These are phyloP conservation scores for Hirudinaria manillensis DNA, from an alignment of 2,888 invertebrate genomes.

Conservation along the genomic window DNA sequence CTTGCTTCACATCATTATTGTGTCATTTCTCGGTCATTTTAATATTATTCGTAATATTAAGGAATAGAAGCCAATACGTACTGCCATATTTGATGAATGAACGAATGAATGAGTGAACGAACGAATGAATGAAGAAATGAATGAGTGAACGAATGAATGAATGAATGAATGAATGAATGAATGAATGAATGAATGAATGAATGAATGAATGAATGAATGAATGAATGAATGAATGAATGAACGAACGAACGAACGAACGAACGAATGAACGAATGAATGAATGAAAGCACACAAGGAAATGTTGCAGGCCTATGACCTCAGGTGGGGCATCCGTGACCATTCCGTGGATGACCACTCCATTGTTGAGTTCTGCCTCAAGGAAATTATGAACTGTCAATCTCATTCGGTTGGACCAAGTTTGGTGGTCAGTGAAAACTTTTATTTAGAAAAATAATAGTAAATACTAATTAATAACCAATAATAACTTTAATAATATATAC, in stretches of 20 bases:
- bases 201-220: too few species aligned
- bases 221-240: too few species aligned
- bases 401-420: constrained; percentile 39
- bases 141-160: too few species aligned
- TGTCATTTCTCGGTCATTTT: background rate
- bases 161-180: too few species aligned
- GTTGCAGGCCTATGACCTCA: constrained; percentile 39
- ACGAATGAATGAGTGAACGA: too few species aligned
- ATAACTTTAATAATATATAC: background rate
- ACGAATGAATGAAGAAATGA: too few species aligned
- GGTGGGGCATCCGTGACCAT: constrained; percentile 41
- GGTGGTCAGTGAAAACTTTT: constrained; percentile 36
- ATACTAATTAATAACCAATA: background rate
- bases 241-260: too few species aligned
- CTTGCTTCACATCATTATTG: background rate
- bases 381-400: constrained; percentile 39
- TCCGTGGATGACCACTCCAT: constrained; percentile 40
- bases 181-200: too few species aligned
- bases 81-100: too few species aligned
- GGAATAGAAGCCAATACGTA: background rate
- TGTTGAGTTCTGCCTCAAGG: constrained; percentile 40
- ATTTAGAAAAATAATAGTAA: background rate
- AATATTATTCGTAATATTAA: background rate
- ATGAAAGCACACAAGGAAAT: background rate
- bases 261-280: too few species aligned